Evolutionary conservation across 1,140 invertebrate genomes (phyloP).

Genomic region (Caerostris darwini): DNA sequence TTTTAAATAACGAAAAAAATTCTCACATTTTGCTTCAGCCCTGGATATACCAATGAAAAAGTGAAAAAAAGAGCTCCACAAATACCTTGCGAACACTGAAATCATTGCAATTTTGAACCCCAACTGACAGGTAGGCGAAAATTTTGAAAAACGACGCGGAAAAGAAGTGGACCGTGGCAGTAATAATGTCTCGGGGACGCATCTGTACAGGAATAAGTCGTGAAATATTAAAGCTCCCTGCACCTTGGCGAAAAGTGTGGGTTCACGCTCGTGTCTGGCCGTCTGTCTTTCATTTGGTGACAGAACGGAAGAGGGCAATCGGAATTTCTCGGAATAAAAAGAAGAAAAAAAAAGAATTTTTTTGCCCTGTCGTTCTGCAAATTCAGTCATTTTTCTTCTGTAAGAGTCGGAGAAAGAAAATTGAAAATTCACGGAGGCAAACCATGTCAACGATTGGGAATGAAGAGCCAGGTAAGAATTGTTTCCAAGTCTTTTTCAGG

Average conservation of each 20-base stretch:
- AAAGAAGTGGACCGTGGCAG: conserved; percentile 17
- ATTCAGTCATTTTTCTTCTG: conserved; percentile 5
- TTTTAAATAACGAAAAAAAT: no score
- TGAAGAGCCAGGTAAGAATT: background rate
- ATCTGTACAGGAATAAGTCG: background rate
- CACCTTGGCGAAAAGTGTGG: conserved; percentile 12
- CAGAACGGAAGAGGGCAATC: background rate
- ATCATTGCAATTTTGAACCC: conserved; percentile 27
- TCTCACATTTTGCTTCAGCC: no score
- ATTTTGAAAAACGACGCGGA: conserved; percentile 24
- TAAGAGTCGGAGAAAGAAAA: background rate
- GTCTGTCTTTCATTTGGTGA: conserved; percentile 16
- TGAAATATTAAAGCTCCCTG: background rate
- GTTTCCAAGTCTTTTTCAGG: background rate
- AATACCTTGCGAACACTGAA: background rate
- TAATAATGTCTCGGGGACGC: background rate
- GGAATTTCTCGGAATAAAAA: background rate
- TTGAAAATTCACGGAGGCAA: background rate
- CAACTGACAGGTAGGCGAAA: background rate
- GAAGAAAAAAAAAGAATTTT: background rate
- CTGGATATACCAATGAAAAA: background rate
- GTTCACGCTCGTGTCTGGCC: background rate
- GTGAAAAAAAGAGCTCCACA: background rate
- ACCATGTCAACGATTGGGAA: background rate
- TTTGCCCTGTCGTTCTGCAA: background rate